Conservation (phyloP, 2,113 vertebrate species). For the Pomatorhinus ruficollis region DNA sequence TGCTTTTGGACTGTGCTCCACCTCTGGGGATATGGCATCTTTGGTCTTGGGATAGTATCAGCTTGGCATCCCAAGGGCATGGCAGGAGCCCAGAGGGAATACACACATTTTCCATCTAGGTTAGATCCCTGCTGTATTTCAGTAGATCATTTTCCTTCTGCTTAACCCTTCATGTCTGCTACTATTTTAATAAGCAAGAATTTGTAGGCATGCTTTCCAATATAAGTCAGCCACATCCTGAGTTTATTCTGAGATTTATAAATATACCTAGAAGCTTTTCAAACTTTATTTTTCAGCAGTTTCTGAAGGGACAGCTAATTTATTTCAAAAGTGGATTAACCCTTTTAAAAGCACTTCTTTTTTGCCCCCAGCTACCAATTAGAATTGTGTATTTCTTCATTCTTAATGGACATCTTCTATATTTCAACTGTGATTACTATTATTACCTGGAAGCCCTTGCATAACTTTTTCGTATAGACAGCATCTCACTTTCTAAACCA, state of each 20-base stretch:
- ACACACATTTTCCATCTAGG: not conserved
- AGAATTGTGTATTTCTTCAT: not conserved
- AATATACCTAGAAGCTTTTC: not conserved
- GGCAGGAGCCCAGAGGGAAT: not conserved
- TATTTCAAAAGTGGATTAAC: not conserved
- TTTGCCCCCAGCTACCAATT: rapidly evolving
- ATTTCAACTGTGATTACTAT: not conserved
- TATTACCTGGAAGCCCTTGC: not conserved
- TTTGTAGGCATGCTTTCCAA: not conserved
- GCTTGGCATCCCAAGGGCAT: not conserved
- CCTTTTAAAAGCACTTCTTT: not conserved
- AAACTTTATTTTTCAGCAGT: not conserved
- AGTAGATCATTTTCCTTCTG: not conserved
- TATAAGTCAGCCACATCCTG: not conserved
- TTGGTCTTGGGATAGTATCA: not conserved
- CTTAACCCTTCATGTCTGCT: not conserved
- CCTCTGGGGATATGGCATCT: not conserved
- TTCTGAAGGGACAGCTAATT: not conserved
- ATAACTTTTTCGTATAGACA: not conserved
- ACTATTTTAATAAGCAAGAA: not conserved
- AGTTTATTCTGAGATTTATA: not conserved
- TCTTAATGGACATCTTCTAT: not conserved
- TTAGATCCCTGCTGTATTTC: not conserved
- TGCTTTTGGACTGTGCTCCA: not conserved
- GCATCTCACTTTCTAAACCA: not conserved